Conservation (phyloP, 2,888 invertebrate genomes). For the Empis stercorea region DNA sequence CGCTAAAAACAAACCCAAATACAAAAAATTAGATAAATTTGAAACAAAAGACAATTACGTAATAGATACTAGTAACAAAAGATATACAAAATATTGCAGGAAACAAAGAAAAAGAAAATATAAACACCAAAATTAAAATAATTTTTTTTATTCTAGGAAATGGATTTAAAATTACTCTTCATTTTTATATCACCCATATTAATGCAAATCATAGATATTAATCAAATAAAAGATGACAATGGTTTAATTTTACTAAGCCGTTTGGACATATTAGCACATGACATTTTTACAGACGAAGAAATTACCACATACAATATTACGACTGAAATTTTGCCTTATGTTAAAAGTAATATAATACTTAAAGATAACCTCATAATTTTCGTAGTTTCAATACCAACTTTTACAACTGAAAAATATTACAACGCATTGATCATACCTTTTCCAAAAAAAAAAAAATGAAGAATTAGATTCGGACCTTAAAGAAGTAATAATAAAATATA, state of each 20-base stretch:
- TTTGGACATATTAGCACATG: neutral
- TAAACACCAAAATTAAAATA: too few species aligned
- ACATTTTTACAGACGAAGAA: neutral
- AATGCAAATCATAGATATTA: too few species aligned
- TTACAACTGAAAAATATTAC: too few species aligned
- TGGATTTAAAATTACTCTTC: too few species aligned
- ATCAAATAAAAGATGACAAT: too few species aligned
- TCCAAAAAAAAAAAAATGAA: neutral
- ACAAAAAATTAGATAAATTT: constrained; percentile 3
- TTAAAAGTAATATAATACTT: neutral
- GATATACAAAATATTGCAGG: too few species aligned
- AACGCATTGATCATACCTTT: neutral
- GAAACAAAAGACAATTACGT: constrained; percentile 1
- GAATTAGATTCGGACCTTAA: neutral
- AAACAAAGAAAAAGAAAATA: too few species aligned
- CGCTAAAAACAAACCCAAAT: constrained; percentile 1
- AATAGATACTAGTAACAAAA: too few species aligned
- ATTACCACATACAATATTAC: neutral
- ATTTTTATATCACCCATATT: too few species aligned
- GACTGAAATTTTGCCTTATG: neutral
- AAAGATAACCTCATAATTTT: too few species aligned
- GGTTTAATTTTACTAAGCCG: neutral
- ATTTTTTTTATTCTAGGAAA: too few species aligned
- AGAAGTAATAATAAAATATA: neutral
- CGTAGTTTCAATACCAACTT: too few species aligned